A percentile compares a stretch with the other conserved stretches of the same genome.
phyloP scores from a whole-genome alignment of 2,797 vertebrate species.

The Rhabdomys pumilio region DNA sequence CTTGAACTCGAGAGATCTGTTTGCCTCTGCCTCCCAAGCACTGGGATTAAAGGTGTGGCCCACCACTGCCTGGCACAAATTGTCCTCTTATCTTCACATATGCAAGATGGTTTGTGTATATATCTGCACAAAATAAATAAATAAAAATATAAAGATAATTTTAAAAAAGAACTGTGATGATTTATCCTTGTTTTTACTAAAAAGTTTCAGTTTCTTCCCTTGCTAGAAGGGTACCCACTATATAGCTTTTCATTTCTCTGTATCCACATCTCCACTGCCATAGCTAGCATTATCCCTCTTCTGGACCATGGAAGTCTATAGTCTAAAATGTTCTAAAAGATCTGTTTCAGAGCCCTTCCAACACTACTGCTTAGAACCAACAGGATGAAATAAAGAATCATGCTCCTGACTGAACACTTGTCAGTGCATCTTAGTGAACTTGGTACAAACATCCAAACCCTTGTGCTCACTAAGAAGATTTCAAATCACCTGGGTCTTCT shows the following conservation, averaged over 20 bases:
- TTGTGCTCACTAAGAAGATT: not conserved
- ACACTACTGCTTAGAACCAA: not conserved
- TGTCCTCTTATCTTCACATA: not conserved
- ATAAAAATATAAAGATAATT: not conserved
- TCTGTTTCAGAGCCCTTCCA: not conserved
- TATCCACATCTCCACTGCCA: not conserved
- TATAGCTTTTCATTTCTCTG: not conserved
- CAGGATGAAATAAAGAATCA: not conserved
- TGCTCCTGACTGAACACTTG: not conserved
- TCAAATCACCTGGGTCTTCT: not conserved
- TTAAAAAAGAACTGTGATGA: not conserved
- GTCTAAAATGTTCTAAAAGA: not conserved
- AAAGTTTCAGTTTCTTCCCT: not conserved
- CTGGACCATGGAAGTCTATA: not conserved
- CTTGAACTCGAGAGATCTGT: not conserved
- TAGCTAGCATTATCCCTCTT: not conserved
- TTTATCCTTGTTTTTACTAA: not conserved
- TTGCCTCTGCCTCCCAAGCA: not conserved
- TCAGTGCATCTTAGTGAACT: not conserved
- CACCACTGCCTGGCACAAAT: not conserved
- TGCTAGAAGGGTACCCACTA: not conserved
- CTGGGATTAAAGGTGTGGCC: not conserved
- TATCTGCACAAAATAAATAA: not conserved
- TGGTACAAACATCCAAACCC: not conserved
- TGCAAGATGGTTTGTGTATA: not conserved